Evolutionary conservation across 92 coral and sea anemone species (phyloP).

Genomic region (Virgularia gustaviana): DNA sequence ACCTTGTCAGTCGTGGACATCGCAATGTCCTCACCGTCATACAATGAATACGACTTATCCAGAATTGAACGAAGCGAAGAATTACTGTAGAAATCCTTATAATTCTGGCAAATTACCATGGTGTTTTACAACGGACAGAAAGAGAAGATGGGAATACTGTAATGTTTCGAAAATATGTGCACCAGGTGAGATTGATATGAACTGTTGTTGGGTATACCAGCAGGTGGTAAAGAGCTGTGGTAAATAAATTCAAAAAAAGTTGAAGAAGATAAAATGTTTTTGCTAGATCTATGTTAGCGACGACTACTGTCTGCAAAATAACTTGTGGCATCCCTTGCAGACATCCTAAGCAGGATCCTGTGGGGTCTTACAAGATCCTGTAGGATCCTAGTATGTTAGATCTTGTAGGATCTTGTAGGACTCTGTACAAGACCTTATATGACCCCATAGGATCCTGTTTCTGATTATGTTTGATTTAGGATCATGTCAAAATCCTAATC

Average conservation of each 20-base stretch:
- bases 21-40: constrained; percentile 13
- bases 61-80: constrained; percentile 1
- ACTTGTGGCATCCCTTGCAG: too few species aligned
- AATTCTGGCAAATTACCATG: constrained; percentile 10
- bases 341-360: too few species aligned
- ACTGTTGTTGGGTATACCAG: background rate
- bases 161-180: background rate
- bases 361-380: too few species aligned
- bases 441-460: too few species aligned
- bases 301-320: too few species aligned
- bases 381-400: too few species aligned
- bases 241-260: background rate
- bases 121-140: constrained; percentile 10
- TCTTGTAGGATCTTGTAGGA: too few species aligned
- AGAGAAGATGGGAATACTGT: constrained; percentile 16
- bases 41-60: constrained; percentile 8
- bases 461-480: too few species aligned
- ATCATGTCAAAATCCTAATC: too few species aligned
- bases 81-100: constrained; percentile 1
- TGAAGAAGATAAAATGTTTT: background rate
- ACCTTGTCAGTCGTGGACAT: constrained; percentile 17
- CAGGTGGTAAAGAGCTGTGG: background rate
- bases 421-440: too few species aligned
- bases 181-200: background rate
- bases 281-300: too few species aligned